Base-by-base conservation (phyloP, 2,113 vertebrate species). In the Gnathonemus longibarbis region DNA sequence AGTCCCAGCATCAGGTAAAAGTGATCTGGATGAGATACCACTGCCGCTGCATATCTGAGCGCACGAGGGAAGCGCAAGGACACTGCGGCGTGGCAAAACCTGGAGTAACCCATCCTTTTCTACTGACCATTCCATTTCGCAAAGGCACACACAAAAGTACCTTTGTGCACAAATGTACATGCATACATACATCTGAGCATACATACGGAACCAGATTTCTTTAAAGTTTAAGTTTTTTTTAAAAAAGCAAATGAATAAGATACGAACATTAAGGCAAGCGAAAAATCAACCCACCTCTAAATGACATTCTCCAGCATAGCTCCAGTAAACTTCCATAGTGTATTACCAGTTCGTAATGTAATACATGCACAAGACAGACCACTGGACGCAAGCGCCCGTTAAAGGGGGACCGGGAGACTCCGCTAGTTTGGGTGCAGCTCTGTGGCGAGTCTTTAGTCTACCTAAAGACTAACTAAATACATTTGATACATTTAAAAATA, bases 241-340 rank as follows among this genome's bases (percentile, higher is more conserved):
- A 39, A 39, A 87, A 39, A 39, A 87, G 85, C 49, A 42, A 42
- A n/a, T 24, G 31, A 48, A 2, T n/a, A 74, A 35, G 48, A 70
- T 80, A 31, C 49, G 39, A 66, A 49, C 42, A 77, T 89, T 89
- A 80, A 53, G 70, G 66, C 66, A 89, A 80, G 70, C 88, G 49
- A 52, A 80, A 52, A 89, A n/a, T 77, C 46, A 89, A 53, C 66
- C 88, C 45, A 77, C n/a, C 17, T n/a, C 46, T 17, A 52, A 52
- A 77, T 35, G 15, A 52, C 88, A 74, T 48, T 42, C 31, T 39
- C 13, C 70, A 39, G 10, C 35, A 39, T 80, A 42, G 74, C 13
- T 80, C 74, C 35, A 15, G 6, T 39, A 42, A 80, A 80, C 35
- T 17, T 80, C 19, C 35, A 42, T 35, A 2, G 35, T 45, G 46